These are phyloP conservation scores for Rhizoglyphus robini DNA, from an alignment of 1,140 invertebrate species.

Conservation along the genomic window DNA sequence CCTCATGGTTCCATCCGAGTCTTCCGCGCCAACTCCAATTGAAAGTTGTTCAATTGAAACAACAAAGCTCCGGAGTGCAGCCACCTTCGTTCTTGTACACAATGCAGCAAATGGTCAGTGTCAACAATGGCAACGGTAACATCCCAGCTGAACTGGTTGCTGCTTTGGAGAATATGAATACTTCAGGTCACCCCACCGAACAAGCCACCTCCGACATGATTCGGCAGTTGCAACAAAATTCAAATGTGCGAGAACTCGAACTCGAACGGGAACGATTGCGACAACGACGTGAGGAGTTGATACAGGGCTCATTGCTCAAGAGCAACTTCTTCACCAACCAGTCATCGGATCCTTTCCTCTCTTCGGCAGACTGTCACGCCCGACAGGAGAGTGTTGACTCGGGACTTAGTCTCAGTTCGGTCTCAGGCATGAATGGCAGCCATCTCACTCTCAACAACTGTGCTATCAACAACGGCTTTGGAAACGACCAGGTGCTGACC, in stretches of 20 bases:
- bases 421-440: neutral
- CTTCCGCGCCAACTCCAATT: slow-evolving; percentile 20
- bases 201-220: slow-evolving; percentile 49
- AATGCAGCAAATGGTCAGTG: neutral
- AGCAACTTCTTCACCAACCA: slow-evolving; percentile 48
- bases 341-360: slow-evolving; percentile 44
- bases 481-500: neutral
- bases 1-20: slow-evolving; percentile 76
- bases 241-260: slow-evolving; percentile 31
- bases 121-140: neutral
- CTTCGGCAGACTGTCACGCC: slow-evolving; percentile 52
- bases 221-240: neutral
- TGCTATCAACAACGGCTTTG: neutral
- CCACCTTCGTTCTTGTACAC: slow-evolving; percentile 2
- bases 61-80: neutral
- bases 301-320: slow-evolving; percentile 52
- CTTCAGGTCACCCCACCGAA: slow-evolving; percentile 32
- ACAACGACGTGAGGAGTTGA: slow-evolving; percentile 70
- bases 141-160: neutral
- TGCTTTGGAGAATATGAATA: slow-evolving; percentile 17
- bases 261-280: slow-evolving; percentile 71
- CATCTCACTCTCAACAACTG: neutral
- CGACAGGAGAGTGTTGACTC: slow-evolving; percentile 84
- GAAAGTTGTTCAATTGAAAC: neutral
- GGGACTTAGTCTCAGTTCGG: slow-evolving; percentile 63